Percentiles rank a stretch among this genome's conserved stretches.
phyloP scores from a whole-genome alignment of 2,113 vertebrate species.

The Nipponia nippon region DNA sequence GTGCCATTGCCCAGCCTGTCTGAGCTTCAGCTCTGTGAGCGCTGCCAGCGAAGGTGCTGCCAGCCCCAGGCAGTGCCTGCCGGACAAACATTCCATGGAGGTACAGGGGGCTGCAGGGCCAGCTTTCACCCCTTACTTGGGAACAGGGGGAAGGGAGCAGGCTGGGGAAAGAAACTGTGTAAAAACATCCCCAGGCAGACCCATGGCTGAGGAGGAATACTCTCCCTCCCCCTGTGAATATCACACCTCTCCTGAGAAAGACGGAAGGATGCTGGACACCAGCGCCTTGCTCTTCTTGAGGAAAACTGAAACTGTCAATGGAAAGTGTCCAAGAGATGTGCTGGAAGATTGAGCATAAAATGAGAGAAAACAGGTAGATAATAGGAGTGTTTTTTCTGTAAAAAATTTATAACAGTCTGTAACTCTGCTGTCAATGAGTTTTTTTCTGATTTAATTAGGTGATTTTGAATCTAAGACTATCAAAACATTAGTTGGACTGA shows the following conservation, averaged over 20 bases:
- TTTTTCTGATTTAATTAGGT: not conserved
- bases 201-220: not conserved
- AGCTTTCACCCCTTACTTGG: not conserved
- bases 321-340: not conserved
- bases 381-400: rapidly evolving
- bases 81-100: rapidly evolving
- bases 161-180: too few relatives aligned
- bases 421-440: not conserved
- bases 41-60: rapidly evolving
- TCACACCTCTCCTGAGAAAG: not conserved
- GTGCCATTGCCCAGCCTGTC: not conserved
- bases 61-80: not conserved
- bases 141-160: not conserved
- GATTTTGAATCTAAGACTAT: not conserved
- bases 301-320: not conserved
- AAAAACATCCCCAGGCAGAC: not conserved
- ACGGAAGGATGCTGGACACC: not conserved
- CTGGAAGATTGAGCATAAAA: not conserved
- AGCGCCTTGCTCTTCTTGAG: not conserved
- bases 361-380: not conserved
- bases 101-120: rapidly evolving
- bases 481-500: not conserved
- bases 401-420: not conserved
- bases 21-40: not conserved
- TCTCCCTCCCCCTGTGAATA: rapidly evolving